Base-by-base conservation (phyloP, 2,797 vertebrate species). In the Peromyscus eremicus region DNA sequence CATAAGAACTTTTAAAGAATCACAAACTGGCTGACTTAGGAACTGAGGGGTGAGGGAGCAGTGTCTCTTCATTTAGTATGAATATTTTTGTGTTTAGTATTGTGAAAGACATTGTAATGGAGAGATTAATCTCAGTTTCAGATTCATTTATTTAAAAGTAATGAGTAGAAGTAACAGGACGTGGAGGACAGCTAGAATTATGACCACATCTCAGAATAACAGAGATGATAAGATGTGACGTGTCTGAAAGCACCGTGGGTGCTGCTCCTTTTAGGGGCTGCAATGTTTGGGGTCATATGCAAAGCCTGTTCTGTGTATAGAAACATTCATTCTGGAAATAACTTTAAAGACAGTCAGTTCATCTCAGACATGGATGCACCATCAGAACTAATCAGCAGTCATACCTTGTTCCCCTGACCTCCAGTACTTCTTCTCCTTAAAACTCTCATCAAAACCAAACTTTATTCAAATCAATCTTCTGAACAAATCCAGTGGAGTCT, bases 21-120 rank as follows among this genome's bases (percentile, higher is more conserved):
- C 94, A 68, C 9, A 94, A 92, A 96, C 77, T 60, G 96, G 91
- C 95, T 94, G 95, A 97, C 93, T 97, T 96, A 96, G 92, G 60
- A 70, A 75, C 76, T 93, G 34, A 55, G 34, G 1, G 16, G 10
- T 88, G 5, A 85, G 27, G 49, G 5, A 52, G 0, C 2, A 49
- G 2, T 19, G 76, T 80, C n/a, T 19, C 75, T n/a, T n/a, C 55
- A n/a, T 34, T 82, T 62, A 75, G 2, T n/a, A 64, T 76, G 62
- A 94, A 94, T 89, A 43, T 75, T 70, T 62, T 52, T 17, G 43
- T 66, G 46, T 5, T 49, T 43, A 52, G 27, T 8, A 12, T 52
- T 49, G 60, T 43, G 23, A 46, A 80, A 89, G 89, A 77, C 13
- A 21, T 43, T 10, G 29, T 68, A 90, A 46, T 12, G 37, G 17